Evolutionary conservation across 64 coral and sea anemone genomes (phyloP), one percentile per base, ranked within the genome.

Genomic region (Platygyra sinensis): DNA sequence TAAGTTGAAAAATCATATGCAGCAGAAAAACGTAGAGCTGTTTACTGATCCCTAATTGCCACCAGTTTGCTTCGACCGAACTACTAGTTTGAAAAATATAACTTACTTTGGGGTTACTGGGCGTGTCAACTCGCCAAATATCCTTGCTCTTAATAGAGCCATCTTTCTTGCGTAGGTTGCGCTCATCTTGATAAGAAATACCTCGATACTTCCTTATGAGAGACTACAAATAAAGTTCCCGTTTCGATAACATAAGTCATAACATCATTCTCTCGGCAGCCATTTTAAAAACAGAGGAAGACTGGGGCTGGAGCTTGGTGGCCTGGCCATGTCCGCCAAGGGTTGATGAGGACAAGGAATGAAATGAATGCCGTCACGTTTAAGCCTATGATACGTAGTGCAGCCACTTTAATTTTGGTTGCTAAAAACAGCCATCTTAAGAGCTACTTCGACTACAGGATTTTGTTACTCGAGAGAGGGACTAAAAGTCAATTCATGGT

Each of bases 61-160:
- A 46, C 7, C 39, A 46, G 39, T 46, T 46, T 38, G 38, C 38
- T 39, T 39, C 38, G 38, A 39, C 38, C 38, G 38, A 39, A 39
- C n/a, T n/a, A n/a, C n/a, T n/a, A n/a, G n/a, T n/a, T n/a, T n/a
- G n/a, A n/a, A n/a, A n/a, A n/a, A n/a, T n/a, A 20, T 19, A 64
- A 80, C 94, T 90, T 83, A 96, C 95, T 93, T 80, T 83, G 90
- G 79, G 20, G 96, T 98, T 12, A 95, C 94, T 33, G 91, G 96
- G 67, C 96, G 87, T 17, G 94, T 95, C 77, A 98, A 87, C 77
- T 98, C 92, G 29, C 96, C 96, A 93, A 98, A 98, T 83, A 98
- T 98, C 85, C 96, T 95, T 1, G 96, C 96, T 30, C 91, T 92
- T 64, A 98, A 82, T 63, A 98, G 86, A 33, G 94, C 91, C 93